Evolutionary conservation across 2,888 invertebrate genomes (phyloP), one percentile per base, ranked within the genome.

Genomic region (Nysson spinosus): DNA sequence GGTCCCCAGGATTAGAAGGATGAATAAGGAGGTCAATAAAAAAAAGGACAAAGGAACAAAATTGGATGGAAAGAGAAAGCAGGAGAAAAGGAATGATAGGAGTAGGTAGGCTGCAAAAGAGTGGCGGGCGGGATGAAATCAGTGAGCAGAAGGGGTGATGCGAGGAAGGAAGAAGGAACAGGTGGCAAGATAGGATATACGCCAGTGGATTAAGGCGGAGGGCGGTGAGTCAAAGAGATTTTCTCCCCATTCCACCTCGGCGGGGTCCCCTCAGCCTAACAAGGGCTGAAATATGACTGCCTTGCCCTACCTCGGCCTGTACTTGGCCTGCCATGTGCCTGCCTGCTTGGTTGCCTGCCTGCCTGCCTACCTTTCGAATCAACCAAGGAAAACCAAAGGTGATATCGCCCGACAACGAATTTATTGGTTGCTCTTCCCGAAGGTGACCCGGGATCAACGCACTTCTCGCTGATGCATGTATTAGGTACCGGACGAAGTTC

Each of bases 261-360:
- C 77, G 78, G 79, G 82, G 83, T 80, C 81, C 79, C 79, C 81
- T 78, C 79, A 77, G 83, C 81, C 83, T 84, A 84, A 84, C 83
- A 84, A 84, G 84, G 81, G 82, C 82, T 84, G 81, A 84, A 84
- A 84, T 84, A 84, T 84, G 83, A 84, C 84, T 83, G 83, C 80
- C 77, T 76, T 67, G 71, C 78, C 75, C 70, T 73, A 69, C 79
- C 72, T 67, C 73, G 72, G 73, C 72, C 62, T 34, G 54, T 58
- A n/a, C 65, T 52, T 39, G 51, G 62, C 70, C 58, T 56, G 52
- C 61, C 56, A n/a, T n/a, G n/a, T n/a, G n/a, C n/a, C n/a, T n/a
- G n/a, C 42, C 47, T 44, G 51, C 61, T 57, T 58, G n/a, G n/a
- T n/a, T 37, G 61, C 50, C 14, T 26, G 24, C 19, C 51, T 69